phyloP scores from a whole-genome alignment of 2,113 vertebrate genomes.

The Gymnorhina tibicen region DNA sequence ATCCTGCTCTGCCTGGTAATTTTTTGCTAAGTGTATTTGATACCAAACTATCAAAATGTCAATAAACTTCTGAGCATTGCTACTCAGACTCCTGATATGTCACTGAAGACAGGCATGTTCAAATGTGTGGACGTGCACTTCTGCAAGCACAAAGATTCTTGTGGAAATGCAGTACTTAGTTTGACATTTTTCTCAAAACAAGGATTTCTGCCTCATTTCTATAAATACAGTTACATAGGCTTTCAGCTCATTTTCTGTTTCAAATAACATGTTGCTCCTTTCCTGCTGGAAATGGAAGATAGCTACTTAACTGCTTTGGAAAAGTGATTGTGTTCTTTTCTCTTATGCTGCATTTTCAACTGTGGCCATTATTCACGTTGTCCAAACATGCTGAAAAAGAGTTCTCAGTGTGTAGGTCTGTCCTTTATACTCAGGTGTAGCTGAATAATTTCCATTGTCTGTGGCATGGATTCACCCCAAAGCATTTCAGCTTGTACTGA shows the following conservation, averaged over 20 bases:
- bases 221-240: accelerated
- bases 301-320: neutral
- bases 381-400: neutral
- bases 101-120: neutral
- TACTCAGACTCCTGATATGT: neutral
- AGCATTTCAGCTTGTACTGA: neutral
- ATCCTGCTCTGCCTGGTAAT: neutral
- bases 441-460: neutral
- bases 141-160: neutral
- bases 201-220: neutral
- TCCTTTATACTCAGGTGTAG: neutral
- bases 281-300: neutral
- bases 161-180: neutral
- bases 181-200: neutral
- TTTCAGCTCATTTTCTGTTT: neutral
- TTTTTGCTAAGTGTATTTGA: neutral
- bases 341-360: neutral
- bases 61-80: neutral
- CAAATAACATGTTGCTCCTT: neutral
- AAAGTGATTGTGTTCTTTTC: neutral
- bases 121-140: neutral
- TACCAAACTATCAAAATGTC: neutral
- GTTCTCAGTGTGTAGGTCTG: neutral
- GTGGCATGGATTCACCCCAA: neutral
- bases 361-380: neutral